Conservation (phyloP, 2,888 invertebrate genomes). For the Eupeodes luniger region DNA sequence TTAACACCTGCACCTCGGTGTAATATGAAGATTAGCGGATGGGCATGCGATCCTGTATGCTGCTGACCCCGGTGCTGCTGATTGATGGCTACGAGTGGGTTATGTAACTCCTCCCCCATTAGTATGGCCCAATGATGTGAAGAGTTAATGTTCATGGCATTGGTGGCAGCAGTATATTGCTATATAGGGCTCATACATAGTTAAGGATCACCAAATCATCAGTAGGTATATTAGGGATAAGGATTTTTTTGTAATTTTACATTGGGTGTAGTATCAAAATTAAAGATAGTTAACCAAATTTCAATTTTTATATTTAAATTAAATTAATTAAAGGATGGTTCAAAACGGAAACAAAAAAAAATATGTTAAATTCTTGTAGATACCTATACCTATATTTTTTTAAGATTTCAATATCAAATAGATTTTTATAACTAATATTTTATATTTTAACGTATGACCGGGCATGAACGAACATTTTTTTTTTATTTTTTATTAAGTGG, state of each 20-base stretch:
- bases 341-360: background rate
- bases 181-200: background rate
- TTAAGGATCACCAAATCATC: constrained; percentile 9
- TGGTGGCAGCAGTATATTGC: constrained; percentile 5
- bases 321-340: background rate
- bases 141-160: constrained; percentile 1
- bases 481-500: too few species aligned
- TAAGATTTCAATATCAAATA: constrained; percentile 40
- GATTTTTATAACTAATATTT: too few species aligned
- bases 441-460: too few species aligned
- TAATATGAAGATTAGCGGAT: too few species aligned
- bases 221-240: background rate
- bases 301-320: background rate
- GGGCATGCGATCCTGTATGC: too few species aligned
- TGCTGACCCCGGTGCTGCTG: background rate
- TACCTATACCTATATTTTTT: too few species aligned
- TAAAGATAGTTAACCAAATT: constrained; percentile 1
- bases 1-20: too few species aligned
- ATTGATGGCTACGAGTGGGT: too few species aligned
- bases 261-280: background rate
- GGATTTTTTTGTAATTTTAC: background rate
- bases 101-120: constrained; percentile 15
- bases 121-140: constrained; percentile 18
- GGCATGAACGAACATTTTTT: too few species aligned
- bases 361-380: background rate